Base-by-base conservation (phyloP, 2,888 invertebrate genomes). In the Tinea trinotella region DNA sequence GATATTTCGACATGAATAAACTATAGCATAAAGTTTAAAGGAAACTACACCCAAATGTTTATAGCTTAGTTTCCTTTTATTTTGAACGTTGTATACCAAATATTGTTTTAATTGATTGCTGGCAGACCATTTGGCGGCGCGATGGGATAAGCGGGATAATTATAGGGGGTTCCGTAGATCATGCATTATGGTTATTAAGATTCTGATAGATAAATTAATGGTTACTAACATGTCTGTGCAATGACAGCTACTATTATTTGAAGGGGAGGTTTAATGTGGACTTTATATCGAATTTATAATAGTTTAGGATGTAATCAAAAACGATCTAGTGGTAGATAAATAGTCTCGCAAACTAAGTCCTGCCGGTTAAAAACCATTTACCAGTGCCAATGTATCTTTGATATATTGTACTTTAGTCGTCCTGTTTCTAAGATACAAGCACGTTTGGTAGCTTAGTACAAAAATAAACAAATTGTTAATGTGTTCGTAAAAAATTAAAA, bases 61-160 rank as follows among this genome's bases (percentile, higher is more conserved):
- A 80, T 80, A 71, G 74, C 74, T 68, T 64, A 66, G 74, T 10
- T n/a, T n/a, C 77, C 76, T 75, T 80, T 81, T 81, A 82, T 83
- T 81, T 77, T 65, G 70, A 64, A n/a, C n/a, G 12, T 7, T 50
- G 76, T 76, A 82, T 83, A 82, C 80, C 80, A 83, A 84, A 84
- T 84, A 84, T 84, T 83, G 83, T 82, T 82, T 82, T 82, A 83
- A 83, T 83, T 80, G 82, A 82, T 82, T 79, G 81, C 80, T 68
- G 70, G 73, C 74, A 82, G 81, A 82, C 77, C 76, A 75, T 76
- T 75, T 71, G 83, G 79, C 79, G 79, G 78, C 74, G 68, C 15
- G 20, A 68, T 30, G 35, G 64, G 61, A 62, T 64, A 65, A 64
- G 61, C 64, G 64, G 64, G 63, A 58, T 81, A 80, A 82, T 81